Evolutionary conservation across 2,797 vertebrate genomes (phyloP).

Genomic region (Smutsia temminckii): DNA sequence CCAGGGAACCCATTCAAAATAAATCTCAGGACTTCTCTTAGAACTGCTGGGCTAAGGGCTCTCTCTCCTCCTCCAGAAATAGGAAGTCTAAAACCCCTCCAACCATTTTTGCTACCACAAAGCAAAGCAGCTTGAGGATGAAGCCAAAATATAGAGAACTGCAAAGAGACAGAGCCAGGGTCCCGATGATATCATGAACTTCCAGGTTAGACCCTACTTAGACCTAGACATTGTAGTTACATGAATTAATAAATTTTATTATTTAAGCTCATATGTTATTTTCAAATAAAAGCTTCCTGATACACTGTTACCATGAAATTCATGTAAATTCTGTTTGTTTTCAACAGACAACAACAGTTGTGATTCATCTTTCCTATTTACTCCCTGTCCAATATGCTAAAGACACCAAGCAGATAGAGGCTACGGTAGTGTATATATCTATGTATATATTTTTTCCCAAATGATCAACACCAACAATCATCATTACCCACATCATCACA

Average conservation of each 20-base stretch:
- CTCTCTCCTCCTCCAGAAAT: neutral
- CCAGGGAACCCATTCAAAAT: neutral
- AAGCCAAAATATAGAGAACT: constrained; percentile 38
- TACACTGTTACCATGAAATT: neutral
- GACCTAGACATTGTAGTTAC: neutral
- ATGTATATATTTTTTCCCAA: neutral
- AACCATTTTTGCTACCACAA: neutral
- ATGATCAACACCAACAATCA: constrained; percentile 67
- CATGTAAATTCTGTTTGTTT: constrained; percentile 16
- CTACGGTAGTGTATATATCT: neutral
- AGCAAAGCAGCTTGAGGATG: neutral
- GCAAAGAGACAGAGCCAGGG: neutral
- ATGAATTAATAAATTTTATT: constrained; percentile 17
- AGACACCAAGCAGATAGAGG: constrained; percentile 26
- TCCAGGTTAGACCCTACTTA: neutral
- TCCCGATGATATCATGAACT: neutral
- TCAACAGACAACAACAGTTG: neutral
- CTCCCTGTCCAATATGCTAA: constrained; percentile 6
- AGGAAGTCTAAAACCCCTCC: neutral
- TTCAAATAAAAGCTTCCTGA: constrained; percentile 26
- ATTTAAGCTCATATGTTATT: neutral
- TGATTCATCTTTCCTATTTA: constrained; percentile 9
- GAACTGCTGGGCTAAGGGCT: neutral
- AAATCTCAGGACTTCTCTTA: neutral
- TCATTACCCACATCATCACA: constrained; percentile 61